Evolutionary conservation across 2,888 invertebrate genomes (phyloP).

Genomic region (Girardia tigrina): DNA sequence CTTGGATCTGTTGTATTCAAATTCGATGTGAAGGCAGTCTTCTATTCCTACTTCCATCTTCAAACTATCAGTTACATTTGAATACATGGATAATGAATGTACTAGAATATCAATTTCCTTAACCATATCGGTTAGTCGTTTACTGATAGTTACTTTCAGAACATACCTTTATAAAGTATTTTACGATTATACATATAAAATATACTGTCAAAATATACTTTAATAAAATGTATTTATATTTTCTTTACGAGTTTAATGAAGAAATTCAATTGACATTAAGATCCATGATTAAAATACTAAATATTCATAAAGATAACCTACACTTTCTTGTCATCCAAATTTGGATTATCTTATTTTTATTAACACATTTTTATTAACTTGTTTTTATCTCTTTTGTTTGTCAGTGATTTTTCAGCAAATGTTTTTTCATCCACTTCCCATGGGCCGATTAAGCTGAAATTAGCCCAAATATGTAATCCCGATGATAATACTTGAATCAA

Average conservation of each 20-base stretch:
- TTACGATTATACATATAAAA: not conserved
- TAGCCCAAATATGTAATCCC: no score
- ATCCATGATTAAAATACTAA: no score
- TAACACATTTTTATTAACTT: no score
- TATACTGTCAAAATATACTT: no score
- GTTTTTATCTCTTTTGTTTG: no score
- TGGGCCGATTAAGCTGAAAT: no score
- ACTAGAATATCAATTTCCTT: slow-evolving; percentile 92
- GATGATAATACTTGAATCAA: no score
- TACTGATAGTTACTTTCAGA: slow-evolving; percentile 80
- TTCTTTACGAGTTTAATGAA: not conserved
- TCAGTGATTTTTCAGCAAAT: no score
- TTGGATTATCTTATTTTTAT: no score
- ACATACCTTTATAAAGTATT: slow-evolving; percentile 62
- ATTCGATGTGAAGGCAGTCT: slow-evolving; percentile 98
- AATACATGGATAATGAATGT: slow-evolving; percentile 90
- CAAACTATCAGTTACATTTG: slow-evolving; percentile 89
- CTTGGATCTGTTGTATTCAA: slow-evolving; percentile 99
- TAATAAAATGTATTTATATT: no score
- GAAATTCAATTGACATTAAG: no score
- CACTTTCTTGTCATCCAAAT: not conserved
- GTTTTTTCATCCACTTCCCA: no score
- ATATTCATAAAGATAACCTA: not conserved
- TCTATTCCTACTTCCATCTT: slow-evolving; percentile 99
- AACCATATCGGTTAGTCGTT: slow-evolving; percentile 77